Evolutionary conservation across 1,140 invertebrate genomes (phyloP).

Genomic region (Cecropterus lyciades): DNA sequence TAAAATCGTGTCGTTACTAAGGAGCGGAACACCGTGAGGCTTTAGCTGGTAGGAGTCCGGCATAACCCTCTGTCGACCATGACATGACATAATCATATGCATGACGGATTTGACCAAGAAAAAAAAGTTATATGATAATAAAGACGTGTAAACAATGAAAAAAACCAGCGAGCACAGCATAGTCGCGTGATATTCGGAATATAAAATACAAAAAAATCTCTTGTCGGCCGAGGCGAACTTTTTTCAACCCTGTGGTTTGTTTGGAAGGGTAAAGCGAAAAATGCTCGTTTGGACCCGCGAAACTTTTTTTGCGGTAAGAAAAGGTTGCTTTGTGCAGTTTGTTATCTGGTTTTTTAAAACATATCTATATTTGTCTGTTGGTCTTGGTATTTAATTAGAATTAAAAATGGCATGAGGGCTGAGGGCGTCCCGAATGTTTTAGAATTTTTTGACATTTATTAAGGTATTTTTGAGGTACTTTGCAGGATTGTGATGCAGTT

Average conservation of each 20-base stretch:
- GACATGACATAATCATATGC: too few relatives aligned
- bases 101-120: too few relatives aligned
- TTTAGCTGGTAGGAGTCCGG: too few relatives aligned
- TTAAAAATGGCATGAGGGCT: slow-evolving; percentile 12
- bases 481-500: too few relatives aligned
- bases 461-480: neutral
- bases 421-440: slow-evolving; percentile 8
- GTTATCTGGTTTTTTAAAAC: slow-evolving; percentile 52
- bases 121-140: too few relatives aligned
- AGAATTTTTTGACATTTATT: slow-evolving; percentile 5
- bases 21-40: too few relatives aligned
- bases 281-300: slow-evolving; percentile 56
- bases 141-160: too few relatives aligned
- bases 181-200: slow-evolving; percentile 72
- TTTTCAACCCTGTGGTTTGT: slow-evolving; percentile 71
- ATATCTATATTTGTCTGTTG: slow-evolving; percentile 27
- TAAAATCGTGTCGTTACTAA: too few relatives aligned
- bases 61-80: too few relatives aligned
- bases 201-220: slow-evolving; percentile 76
- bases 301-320: slow-evolving; percentile 80
- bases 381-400: slow-evolving; percentile 33
- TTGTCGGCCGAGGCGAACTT: slow-evolving; percentile 66
- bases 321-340: slow-evolving; percentile 69
- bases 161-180: neutral
- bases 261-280: slow-evolving; percentile 69